These are phyloP conservation scores for Stercorarius parasiticus DNA, from an alignment of 2,113 vertebrate genomes.

Conservation along the genomic window DNA sequence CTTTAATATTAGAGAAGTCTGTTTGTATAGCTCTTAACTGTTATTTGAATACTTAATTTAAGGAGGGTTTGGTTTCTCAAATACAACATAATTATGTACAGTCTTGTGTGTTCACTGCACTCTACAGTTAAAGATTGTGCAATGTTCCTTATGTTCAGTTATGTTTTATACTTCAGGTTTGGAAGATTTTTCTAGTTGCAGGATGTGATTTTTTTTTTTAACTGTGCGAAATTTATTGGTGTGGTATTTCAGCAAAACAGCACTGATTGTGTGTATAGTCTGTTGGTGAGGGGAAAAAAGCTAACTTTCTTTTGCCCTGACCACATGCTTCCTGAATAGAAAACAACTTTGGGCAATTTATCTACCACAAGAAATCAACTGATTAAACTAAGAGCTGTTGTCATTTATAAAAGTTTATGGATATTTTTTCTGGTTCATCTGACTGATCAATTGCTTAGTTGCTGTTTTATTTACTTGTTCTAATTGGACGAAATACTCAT, in stretches of 20 bases:
- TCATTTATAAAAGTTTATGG: neutral
- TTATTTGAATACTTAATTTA: neutral
- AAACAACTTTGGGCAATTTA: neutral
- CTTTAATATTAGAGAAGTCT: neutral
- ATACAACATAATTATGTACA: neutral
- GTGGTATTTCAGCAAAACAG: neutral
- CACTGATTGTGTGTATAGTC: neutral
- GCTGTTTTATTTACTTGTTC: constrained; percentile 41
- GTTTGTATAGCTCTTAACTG: neutral
- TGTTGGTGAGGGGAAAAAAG: accelerated
- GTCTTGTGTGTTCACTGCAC: neutral
- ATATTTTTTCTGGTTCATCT: constrained; percentile 12
- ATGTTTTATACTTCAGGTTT: neutral
- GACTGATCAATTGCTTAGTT: neutral
- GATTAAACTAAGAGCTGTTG: neutral
- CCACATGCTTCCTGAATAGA: neutral
- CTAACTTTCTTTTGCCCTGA: neutral
- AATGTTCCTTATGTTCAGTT: neutral
- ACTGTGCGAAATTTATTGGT: neutral
- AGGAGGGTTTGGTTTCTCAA: neutral
- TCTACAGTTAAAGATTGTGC: neutral
- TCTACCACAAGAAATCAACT: neutral
- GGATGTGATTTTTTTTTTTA: neutral
- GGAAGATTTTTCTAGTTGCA: neutral
- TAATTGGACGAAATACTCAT: constrained; percentile 52